These are phyloP conservation scores for Corythaeola cristata DNA, from an alignment of 2,113 vertebrate species.

Conservation along the genomic window DNA sequence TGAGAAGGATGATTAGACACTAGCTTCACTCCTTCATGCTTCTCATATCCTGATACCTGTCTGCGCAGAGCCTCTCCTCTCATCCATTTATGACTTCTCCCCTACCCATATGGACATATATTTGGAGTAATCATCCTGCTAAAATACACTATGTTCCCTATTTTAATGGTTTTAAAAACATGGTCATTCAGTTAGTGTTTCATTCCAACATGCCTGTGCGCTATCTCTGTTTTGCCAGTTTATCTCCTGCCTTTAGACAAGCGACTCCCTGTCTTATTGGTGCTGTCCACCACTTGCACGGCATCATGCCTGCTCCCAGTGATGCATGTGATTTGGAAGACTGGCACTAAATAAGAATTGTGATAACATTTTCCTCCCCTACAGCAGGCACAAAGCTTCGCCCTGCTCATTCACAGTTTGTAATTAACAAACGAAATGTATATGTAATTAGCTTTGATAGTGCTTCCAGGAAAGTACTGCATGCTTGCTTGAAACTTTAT, in stretches of 20 bases:
- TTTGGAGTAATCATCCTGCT: background rate
- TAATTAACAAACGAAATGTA: background rate
- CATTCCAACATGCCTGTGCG: background rate
- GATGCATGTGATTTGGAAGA: background rate
- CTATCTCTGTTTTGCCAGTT: background rate
- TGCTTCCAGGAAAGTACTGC: background rate
- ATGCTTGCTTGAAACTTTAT: background rate
- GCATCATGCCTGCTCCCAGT: accelerated
- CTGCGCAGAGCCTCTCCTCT: background rate
- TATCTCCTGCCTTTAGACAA: background rate
- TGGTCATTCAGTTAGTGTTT: background rate
- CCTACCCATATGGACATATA: background rate
- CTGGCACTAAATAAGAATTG: background rate
- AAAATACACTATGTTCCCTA: background rate
- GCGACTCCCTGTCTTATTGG: background rate
- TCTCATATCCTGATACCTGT: background rate
- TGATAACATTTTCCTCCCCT: background rate
- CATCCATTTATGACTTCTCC: background rate
- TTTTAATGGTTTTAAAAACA: background rate
- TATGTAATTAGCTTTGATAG: background rate
- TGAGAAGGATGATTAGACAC: background rate
- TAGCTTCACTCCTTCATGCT: background rate
- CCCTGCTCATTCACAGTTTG: background rate
- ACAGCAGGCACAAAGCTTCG: background rate
- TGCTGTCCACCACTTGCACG: background rate